These are phyloP conservation scores for Sceliomorpha sp. DNA, from an alignment of 2,888 invertebrate species.

Conservation along the genomic window DNA sequence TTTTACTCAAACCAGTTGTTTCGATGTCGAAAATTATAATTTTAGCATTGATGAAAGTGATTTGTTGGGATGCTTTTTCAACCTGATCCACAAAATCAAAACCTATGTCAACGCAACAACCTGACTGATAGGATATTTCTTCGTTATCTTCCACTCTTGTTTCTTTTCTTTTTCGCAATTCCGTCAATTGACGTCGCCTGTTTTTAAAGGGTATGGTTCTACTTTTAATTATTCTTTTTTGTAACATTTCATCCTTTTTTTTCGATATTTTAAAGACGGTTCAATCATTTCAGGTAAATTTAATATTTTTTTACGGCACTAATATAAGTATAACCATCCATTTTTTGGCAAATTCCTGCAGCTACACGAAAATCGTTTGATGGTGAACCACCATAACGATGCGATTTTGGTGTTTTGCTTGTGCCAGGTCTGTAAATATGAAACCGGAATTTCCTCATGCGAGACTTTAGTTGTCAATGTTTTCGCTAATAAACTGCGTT, in stretches of 20 bases:
- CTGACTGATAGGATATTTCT: conserved; percentile 16
- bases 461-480: too few species aligned
- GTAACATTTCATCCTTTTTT: not conserved
- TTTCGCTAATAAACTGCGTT: too few species aligned
- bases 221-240: not conserved
- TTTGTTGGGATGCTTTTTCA: not conserved
- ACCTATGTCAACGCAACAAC: conserved; percentile 30
- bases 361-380: conserved; percentile 41
- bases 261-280: not conserved
- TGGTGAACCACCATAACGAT: conserved; percentile 28
- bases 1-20: conserved; percentile 33
- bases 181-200: conserved; percentile 10
- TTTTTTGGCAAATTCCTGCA: conserved; percentile 36
- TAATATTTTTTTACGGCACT: not conserved
- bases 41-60: conserved; percentile 4
- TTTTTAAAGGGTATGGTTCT: conserved; percentile 4
- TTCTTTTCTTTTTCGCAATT: conserved; percentile 8
- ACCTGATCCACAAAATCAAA: conserved; percentile 5
- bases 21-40: conserved; percentile 41
- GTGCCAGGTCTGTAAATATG: conserved; percentile 25
- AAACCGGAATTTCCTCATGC: too few species aligned
- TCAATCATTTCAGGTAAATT: not conserved
- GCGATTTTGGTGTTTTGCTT: conserved; percentile 34
- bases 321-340: conserved; percentile 19
- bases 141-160: conserved; percentile 1